Base-by-base conservation (phyloP, 1,140 invertebrate genomes). In the Sminthurinus signatus region DNA sequence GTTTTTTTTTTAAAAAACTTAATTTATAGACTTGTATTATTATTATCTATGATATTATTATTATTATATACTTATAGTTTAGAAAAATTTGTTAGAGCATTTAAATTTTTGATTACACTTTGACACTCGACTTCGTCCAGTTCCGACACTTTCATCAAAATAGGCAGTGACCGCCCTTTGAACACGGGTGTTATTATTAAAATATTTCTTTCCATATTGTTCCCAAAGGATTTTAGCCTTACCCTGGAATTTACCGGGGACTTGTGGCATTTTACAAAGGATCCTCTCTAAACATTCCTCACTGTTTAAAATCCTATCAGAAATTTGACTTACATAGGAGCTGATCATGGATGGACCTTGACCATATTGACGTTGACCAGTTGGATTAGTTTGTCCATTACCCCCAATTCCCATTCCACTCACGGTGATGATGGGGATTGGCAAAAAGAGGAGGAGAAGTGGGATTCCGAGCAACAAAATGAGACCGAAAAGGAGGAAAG, bases 211-310 rank as follows among this genome's bases (percentile, higher is more conserved):
- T 2, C 67, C 70, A 28, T 67, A 69, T 29, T 67, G 56, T 14
- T 64, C 62, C 70, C 70, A 72, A 12, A 72, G 50, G 36, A 50
- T 31, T 58, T 69, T 72, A 3, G 62, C 70, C 52, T 62, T 60
- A 1, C 42, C 51, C 31, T 69, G 67, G 23, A 62, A 72, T 15
- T 65, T 64, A 19, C 60, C 46, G 10, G 70, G 67, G 14, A 48
- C 59, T 29, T 63, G 62, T 17, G 70, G 70, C 46, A 72, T 54
- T 54, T 69, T 69, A 43, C 70, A 72, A 39, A 72, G 39, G 31
- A 72, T 59, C 27, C 70, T 46, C 39, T 72, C 70, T 2, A 72
- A 21, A 43, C 70, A 72, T 28, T 72, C 70, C 36, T 72, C 70
- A 25, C 64, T 21, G n/a, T 48, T 67, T 14, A 72, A 23, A 14